Evolutionary conservation across 2,113 vertebrate species (phyloP).

Genomic region (Anarrhichthys ocellatus): DNA sequence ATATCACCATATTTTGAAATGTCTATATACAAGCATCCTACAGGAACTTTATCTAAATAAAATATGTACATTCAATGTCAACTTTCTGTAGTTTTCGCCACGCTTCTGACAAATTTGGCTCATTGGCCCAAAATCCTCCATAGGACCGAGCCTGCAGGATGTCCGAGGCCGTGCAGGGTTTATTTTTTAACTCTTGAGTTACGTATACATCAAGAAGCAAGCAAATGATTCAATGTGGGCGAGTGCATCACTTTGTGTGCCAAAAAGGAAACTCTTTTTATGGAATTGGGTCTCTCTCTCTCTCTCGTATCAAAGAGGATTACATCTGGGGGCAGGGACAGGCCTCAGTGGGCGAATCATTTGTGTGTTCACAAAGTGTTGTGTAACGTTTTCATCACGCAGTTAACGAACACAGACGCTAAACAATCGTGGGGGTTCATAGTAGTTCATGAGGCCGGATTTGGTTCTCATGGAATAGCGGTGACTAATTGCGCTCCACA

Average conservation of each 20-base stretch:
- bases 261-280: conserved; percentile 45
- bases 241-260: neutral
- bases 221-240: conserved; percentile 4
- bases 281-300: neutral
- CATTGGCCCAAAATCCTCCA: neutral
- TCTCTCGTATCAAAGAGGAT: conserved; percentile 57
- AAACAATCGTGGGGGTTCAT: too few relatives aligned
- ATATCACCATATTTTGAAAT: neutral
- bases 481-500: conserved; percentile 23
- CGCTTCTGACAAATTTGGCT: neutral
- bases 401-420: neutral
- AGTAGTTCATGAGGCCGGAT: neutral
- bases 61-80: neutral
- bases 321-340: conserved; percentile 36
- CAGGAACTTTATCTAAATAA: neutral
- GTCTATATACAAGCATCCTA: too few relatives aligned
- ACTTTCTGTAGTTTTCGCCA: neutral
- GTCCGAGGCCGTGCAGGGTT: neutral
- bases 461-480: conserved; percentile 1
- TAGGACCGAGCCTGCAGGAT: neutral
- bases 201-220: conserved; percentile 4
- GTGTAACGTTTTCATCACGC: conserved; percentile 15
- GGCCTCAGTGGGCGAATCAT: conserved; percentile 23
- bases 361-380: conserved; percentile 11
- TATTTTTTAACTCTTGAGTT: conserved; percentile 37